Evolutionary conservation across 2,797 vertebrate genomes (phyloP).

Genomic region (Percopsis omiscomaycus): DNA sequence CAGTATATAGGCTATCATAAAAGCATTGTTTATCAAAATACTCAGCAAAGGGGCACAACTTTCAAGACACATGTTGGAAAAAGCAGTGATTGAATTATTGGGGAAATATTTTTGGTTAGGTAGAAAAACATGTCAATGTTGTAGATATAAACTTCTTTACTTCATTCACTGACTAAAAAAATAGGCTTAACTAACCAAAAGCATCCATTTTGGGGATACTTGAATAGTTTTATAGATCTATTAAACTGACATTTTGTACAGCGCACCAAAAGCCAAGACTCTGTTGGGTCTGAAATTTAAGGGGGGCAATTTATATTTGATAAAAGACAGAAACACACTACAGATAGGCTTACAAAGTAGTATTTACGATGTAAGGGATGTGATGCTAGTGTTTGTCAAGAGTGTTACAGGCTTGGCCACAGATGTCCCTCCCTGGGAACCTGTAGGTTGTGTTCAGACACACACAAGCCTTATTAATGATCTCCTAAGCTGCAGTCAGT

Average conservation of each 20-base stretch:
- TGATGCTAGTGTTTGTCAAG: neutral
- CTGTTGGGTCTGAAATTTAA: constrained; percentile 10
- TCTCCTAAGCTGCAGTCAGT: constrained; percentile 48
- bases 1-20: neutral
- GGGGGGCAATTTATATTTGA: neutral
- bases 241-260: constrained; percentile 40
- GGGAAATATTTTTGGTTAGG: too few relatives aligned
- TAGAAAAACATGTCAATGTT: too few relatives aligned
- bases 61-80: neutral
- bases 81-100: neutral
- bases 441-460: constrained; percentile 15
- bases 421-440: constrained; percentile 40
- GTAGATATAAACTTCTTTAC: neutral
- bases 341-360: constrained; percentile 1
- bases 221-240: constrained; percentile 44
- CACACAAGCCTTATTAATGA: constrained; percentile 55
- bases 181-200: constrained; percentile 36
- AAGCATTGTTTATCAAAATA: neutral
- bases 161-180: constrained; percentile 25
- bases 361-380: constrained; percentile 1
- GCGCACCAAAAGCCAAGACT: neutral
- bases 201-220: constrained; percentile 40
- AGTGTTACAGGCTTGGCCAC: neutral
- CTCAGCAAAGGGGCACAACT: neutral
- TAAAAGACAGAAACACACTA: neutral